A percentile compares a stretch with the other conserved stretches of the same genome.
Evolutionary conservation across 2,113 vertebrate genomes (phyloP).

Genomic region (Callospermophilus lateralis): DNA sequence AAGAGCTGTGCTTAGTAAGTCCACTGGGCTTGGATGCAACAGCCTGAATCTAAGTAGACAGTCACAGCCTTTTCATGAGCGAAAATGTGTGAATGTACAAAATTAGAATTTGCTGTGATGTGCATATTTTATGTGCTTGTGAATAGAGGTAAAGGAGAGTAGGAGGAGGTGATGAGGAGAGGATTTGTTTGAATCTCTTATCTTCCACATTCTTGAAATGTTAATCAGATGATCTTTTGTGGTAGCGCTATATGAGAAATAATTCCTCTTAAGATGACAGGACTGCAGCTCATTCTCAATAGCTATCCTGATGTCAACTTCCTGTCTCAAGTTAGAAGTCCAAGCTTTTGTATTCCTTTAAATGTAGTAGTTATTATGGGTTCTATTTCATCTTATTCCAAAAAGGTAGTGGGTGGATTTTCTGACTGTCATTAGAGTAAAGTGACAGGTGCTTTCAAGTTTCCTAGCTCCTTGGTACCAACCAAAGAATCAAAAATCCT

Average conservation of each 20-base stretch:
- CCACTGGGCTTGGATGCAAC: not conserved
- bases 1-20: not conserved
- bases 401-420: not conserved
- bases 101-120: not conserved
- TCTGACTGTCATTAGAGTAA: not conserved
- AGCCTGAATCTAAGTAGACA: not conserved
- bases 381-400: slow-evolving; percentile 30
- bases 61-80: not conserved
- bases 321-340: not conserved
- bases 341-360: not conserved
- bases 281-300: not conserved
- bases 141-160: not conserved
- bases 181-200: slow-evolving; percentile 78
- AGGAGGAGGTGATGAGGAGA: slow-evolving; percentile 32
- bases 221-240: slow-evolving; percentile 82
- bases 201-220: slow-evolving; percentile 79
- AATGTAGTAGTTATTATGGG: not conserved
- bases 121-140: not conserved
- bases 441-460: not conserved
- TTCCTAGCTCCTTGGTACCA: not conserved
- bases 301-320: not conserved
- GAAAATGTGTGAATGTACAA: not conserved
- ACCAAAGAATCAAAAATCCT: not conserved
- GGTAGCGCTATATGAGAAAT: not conserved
- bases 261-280: not conserved